A percentile compares a stretch with the other conserved stretches of the same genome.
phyloP scores from a whole-genome alignment of 2,113 vertebrate genomes.

The Campylorhamphus procurvoides region DNA sequence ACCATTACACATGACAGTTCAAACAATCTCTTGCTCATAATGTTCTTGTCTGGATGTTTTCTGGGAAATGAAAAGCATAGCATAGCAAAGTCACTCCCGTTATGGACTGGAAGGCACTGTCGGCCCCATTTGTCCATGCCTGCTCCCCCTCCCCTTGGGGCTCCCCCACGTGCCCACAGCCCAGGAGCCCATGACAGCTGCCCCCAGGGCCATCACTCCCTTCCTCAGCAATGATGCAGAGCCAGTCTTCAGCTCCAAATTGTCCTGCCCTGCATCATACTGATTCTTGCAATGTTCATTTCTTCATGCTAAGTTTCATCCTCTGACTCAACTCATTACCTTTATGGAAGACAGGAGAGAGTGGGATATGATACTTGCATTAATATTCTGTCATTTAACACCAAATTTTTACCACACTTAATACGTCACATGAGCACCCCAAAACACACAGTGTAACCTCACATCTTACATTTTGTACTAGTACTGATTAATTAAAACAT shows the following conservation, averaged over 20 bases:
- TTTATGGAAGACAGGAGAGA: background rate
- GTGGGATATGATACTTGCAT: accelerated
- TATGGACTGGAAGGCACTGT: background rate
- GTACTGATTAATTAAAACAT: no score
- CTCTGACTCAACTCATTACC: background rate
- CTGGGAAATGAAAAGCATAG: background rate
- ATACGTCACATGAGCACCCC: background rate
- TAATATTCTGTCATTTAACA: no score
- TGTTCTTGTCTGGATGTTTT: background rate
- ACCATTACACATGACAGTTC: background rate
- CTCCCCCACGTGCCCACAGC: background rate
- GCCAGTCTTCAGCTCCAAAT: background rate
- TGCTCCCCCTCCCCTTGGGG: accelerated
- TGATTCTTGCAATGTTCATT: background rate
- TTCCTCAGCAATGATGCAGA: background rate
- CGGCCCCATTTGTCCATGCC: background rate
- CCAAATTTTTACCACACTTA: background rate
- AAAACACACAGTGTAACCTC: background rate
- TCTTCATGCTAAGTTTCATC: background rate
- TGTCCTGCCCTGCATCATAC: background rate
- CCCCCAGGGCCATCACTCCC: background rate
- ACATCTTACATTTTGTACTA: background rate
- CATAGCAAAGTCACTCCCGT: background rate
- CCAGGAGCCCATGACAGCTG: background rate
- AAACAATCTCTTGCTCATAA: background rate